Conservation (phyloP, 2,113 vertebrate genomes). For the Rhinopomastus cyanomelas region DNA sequence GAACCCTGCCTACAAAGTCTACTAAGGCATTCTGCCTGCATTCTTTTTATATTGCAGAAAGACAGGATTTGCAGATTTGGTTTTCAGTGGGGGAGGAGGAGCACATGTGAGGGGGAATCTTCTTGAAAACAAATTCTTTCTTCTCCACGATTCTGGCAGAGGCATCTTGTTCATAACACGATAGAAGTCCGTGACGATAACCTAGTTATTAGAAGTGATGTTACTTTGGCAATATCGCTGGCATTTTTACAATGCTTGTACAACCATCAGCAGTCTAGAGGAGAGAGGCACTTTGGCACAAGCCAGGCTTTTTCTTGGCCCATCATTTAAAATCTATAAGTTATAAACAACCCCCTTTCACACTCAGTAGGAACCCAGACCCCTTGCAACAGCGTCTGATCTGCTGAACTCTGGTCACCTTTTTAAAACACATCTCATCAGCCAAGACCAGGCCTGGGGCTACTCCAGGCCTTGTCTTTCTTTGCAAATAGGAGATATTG, state of each 20-base stretch:
- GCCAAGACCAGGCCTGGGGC: neutral
- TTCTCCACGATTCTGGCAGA: neutral
- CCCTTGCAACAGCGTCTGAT: constrained; percentile 83
- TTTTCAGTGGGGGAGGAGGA: constrained; percentile 18
- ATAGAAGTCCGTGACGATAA: neutral
- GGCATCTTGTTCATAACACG: neutral
- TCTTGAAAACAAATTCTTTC: constrained; percentile 53
- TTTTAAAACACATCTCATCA: constrained; percentile 40
- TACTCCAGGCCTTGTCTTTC: constrained; percentile 34
- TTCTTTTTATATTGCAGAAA: neutral
- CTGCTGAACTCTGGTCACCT: constrained; percentile 46
- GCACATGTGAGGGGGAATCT: constrained; percentile 1
- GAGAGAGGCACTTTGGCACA: constrained; percentile 73
- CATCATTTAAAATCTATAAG: constrained; percentile 91
- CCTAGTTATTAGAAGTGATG: constrained; percentile 49
- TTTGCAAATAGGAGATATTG: neutral
- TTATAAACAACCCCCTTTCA: constrained; percentile 88
- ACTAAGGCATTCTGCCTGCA: neutral
- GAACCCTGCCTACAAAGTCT: neutral
- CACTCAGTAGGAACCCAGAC: constrained; percentile 82
- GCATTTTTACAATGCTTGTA: constrained; percentile 50
- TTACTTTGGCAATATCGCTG: constrained; percentile 11
- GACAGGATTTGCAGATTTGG: neutral
- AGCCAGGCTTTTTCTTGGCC: constrained; percentile 83
- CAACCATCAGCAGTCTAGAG: constrained; percentile 51